A percentile compares a stretch with the other conserved stretches of the same genome.
These are phyloP conservation scores for Cerastis rubricosa DNA, from an alignment of 2,888 invertebrate species.

Conservation along the genomic window DNA sequence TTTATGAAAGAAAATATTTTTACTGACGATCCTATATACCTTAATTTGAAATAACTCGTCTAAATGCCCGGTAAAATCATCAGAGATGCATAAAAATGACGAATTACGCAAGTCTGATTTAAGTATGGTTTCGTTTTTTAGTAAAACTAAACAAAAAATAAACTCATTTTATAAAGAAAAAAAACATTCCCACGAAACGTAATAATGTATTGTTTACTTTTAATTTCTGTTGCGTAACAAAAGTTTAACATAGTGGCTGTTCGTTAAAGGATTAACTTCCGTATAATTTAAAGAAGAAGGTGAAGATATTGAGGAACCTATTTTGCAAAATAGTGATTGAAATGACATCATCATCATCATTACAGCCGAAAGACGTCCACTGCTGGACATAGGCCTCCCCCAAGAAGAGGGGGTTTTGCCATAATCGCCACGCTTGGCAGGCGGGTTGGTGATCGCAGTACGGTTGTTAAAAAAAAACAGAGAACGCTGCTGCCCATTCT, in stretches of 20 bases:
- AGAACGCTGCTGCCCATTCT: too few relatives aligned
- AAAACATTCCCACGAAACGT: slow-evolving; percentile 40
- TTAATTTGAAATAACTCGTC: not conserved
- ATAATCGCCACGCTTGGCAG: too few relatives aligned
- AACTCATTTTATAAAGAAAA: not conserved
- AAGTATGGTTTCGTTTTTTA: slow-evolving; percentile 17
- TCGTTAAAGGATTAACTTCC: slow-evolving; percentile 13
- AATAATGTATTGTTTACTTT: slow-evolving; percentile 45
- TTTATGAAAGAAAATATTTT: not conserved
- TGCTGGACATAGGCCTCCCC: too few relatives aligned
- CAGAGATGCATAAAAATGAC: not conserved
- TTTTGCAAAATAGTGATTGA: too few relatives aligned
- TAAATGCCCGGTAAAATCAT: not conserved
- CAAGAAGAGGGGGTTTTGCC: too few relatives aligned
- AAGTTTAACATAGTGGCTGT: slow-evolving; percentile 10
- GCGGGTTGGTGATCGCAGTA: too few relatives aligned
- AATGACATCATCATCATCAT: too few relatives aligned
- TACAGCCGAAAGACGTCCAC: too few relatives aligned
- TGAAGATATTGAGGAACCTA: too few relatives aligned
- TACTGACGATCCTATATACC: not conserved
- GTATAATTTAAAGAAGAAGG: not conserved
- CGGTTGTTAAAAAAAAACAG: too few relatives aligned
- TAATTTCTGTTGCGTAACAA: slow-evolving; percentile 41
- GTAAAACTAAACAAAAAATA: not conserved
- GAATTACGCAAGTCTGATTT: not conserved